phyloP scores from a whole-genome alignment of 2,888 invertebrate species.

The Dysmachus trigonus region DNA sequence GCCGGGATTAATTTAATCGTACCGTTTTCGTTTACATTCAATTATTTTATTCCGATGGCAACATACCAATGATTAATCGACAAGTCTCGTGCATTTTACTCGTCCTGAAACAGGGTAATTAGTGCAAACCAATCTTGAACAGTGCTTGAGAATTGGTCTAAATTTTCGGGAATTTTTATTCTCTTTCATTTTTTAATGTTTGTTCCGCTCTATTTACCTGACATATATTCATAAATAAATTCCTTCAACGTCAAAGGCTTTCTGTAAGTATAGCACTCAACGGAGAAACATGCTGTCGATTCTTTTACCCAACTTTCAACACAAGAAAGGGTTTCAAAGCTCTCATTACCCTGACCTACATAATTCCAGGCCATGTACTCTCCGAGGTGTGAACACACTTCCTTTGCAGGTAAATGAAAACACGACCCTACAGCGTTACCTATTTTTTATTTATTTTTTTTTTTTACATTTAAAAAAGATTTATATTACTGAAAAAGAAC shows the following conservation, averaged over 20 bases:
- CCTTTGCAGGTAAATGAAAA: not conserved
- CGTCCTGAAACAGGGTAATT: not conserved
- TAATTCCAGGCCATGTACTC: not conserved
- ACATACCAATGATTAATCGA: conserved; percentile 41
- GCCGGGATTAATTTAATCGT: conserved; percentile 41
- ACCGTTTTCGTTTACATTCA: conserved; percentile 34
- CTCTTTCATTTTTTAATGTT: not conserved
- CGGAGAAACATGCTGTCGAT: not conserved
- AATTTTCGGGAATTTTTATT: not conserved
- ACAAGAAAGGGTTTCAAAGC: not conserved
- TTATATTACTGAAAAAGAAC: not conserved
- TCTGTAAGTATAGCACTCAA: not conserved
- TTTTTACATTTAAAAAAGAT: too few relatives aligned
- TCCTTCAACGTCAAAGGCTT: not conserved
- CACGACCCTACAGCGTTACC: not conserved
- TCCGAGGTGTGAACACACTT: not conserved
- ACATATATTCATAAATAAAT: not conserved
- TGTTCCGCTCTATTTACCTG: not conserved
- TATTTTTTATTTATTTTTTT: not conserved
- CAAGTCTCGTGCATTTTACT: not conserved
- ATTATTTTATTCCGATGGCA: conserved; percentile 42
- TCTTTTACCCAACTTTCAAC: not conserved
- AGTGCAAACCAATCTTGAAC: not conserved
- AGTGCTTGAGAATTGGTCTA: not conserved
- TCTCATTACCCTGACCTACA: not conserved